These are phyloP conservation scores for Acrocera orbiculus DNA, from an alignment of 2,888 invertebrate genomes.

Conservation along the genomic window DNA sequence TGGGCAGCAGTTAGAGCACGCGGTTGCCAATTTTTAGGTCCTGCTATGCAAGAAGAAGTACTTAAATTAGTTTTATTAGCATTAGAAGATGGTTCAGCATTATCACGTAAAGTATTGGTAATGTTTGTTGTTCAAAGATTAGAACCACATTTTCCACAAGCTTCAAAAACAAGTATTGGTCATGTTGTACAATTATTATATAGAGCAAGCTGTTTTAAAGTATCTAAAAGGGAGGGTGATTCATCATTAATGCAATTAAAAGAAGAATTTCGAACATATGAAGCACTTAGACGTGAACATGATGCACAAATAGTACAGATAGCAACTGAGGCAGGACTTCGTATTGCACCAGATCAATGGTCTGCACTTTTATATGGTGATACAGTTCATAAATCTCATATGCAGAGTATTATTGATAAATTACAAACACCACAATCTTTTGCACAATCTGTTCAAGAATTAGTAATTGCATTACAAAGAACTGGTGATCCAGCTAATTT, in stretches of 20 bases:
- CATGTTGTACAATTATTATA: constrained; percentile 97
- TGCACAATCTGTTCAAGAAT: constrained; percentile 75
- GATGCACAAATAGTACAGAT: constrained; percentile 98
- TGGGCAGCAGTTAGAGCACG: constrained; percentile 95
- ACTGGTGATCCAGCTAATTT: constrained; percentile 72
- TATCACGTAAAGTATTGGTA: constrained; percentile 86
- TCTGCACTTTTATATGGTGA: constrained; percentile 92
- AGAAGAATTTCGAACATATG: constrained; percentile 91
- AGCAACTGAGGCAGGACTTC: constrained; percentile 87
- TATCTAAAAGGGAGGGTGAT: constrained; percentile 89
- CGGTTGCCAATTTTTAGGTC: constrained; percentile 96
- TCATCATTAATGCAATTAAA: constrained; percentile 96
- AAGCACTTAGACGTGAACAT: constrained; percentile 82
- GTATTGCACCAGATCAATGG: constrained; percentile 98
- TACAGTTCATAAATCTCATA: constrained; percentile 86
- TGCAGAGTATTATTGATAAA: constrained; percentile 85
- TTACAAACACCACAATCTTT: constrained; percentile 88
- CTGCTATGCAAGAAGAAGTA: constrained; percentile 99
- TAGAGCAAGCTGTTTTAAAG: constrained; percentile 96
- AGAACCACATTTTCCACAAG: constrained; percentile 88
- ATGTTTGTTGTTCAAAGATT: constrained; percentile 97
- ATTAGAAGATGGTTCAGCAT: constrained; percentile 83
- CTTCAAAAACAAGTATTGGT: constrained; percentile 97
- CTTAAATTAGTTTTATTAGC: constrained; percentile 83
- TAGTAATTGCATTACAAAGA: constrained; percentile 76